Conservation (phyloP, 2,113 vertebrate genomes). For the Aspiorhynchus laticeps region DNA sequence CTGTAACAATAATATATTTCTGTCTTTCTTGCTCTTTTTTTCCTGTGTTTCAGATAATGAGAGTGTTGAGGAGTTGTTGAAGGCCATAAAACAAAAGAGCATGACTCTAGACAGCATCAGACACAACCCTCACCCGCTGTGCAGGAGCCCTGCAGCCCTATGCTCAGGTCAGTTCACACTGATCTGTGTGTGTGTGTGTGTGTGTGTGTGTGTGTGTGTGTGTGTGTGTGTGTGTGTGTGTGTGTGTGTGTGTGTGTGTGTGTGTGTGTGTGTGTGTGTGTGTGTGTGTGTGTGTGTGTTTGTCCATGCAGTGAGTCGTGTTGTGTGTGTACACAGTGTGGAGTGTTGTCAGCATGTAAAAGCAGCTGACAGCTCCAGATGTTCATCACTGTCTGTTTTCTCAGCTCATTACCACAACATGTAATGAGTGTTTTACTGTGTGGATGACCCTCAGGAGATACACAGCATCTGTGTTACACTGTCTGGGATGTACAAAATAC, state of each 20-base stretch:
- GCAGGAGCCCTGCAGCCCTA: slow-evolving; percentile 81
- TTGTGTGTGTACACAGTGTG: neutral
- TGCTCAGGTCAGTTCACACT: slow-evolving; percentile 76
- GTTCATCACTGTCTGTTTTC: slow-evolving; percentile 27
- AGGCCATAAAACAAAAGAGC: slow-evolving; percentile 91
- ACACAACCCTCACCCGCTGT: slow-evolving; percentile 77
- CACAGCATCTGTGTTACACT: neutral
- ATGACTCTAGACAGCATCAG: slow-evolving; percentile 82
- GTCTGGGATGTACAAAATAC: neutral
- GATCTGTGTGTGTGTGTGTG: neutral
- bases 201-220: too few relatives aligned
- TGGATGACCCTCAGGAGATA: neutral
- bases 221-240: neutral
- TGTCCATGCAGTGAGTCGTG: neutral
- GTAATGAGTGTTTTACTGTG: neutral
- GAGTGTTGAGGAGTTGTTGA: slow-evolving; percentile 90
- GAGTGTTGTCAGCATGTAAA: slow-evolving; percentile 29
- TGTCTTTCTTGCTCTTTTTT: neutral
- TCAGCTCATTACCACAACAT: neutral
- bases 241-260: neutral
- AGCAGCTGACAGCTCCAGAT: slow-evolving; percentile 46
- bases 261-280: neutral
- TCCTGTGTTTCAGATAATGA: slow-evolving; percentile 85
- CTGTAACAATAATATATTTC: neutral
- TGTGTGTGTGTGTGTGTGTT: neutral